Percentiles rank a stretch among this genome's conserved stretches.
Conservation (phyloP, 2,113 vertebrate genomes). For the Carettochelys insculpta region DNA sequence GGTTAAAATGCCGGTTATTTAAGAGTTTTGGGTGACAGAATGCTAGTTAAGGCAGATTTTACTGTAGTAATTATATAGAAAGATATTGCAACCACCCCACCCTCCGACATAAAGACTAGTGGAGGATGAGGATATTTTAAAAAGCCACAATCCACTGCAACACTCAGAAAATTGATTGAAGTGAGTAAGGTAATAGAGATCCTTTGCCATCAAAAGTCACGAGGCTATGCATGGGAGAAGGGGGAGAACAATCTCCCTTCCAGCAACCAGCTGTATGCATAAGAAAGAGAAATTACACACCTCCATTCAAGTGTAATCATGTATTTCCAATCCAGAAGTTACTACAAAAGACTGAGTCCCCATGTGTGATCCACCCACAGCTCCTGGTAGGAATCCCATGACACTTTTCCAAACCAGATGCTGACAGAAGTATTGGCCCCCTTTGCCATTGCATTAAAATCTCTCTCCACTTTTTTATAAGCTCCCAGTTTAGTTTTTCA, state of each 20-base stretch:
- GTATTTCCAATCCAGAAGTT: conserved; percentile 20
- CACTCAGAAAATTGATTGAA: not conserved
- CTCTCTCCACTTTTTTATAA: conserved; percentile 29
- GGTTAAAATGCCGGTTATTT: too few relatives aligned
- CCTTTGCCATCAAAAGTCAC: not conserved
- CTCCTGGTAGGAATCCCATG: not conserved
- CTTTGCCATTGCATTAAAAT: not conserved
- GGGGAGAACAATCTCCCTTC: not conserved
- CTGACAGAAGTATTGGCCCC: not conserved
- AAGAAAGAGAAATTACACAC: not conserved
- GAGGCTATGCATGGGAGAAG: not conserved
- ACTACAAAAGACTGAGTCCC: not conserved
- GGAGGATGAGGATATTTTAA: not conserved
- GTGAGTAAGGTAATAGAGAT: not conserved
- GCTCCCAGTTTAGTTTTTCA: conserved; percentile 6
- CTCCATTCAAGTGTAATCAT: conserved; percentile 23
- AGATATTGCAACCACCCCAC: not conserved
- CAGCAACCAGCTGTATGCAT: not conserved
- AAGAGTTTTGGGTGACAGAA: too few relatives aligned
- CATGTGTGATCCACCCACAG: not conserved
- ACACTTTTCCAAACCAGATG: not conserved
- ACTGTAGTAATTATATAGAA: not conserved
- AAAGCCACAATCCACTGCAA: not conserved
- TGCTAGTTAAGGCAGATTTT: too few relatives aligned
- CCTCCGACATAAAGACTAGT: not conserved